Evolutionary conservation across 1,140 invertebrate genomes (phyloP).

Genomic region (Ceratosolen solmsi): DNA sequence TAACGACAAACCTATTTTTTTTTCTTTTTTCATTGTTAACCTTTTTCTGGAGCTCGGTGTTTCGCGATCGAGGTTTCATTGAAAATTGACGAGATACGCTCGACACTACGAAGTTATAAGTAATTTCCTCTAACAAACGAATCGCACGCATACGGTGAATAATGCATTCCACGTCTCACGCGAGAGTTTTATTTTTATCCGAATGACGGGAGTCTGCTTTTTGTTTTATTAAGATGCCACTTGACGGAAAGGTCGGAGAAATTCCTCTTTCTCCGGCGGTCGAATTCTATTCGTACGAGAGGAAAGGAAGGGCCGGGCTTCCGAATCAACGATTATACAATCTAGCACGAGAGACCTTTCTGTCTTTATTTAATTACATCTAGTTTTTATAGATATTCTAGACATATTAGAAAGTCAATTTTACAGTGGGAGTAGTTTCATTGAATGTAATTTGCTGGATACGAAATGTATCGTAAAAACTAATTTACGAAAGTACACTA

Average conservation of each 20-base stretch:
- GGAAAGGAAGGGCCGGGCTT: not conserved
- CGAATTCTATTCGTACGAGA: not conserved
- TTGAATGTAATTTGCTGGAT: not conserved
- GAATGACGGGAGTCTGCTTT: too few relatives aligned
- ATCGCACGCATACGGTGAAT: not conserved
- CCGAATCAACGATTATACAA: not conserved
- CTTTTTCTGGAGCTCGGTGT: too few relatives aligned
- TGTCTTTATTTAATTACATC: not conserved
- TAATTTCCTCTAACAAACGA: not conserved
- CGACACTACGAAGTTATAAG: not conserved
- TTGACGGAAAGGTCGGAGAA: too few relatives aligned
- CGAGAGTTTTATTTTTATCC: too few relatives aligned
- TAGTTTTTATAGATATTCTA: not conserved
- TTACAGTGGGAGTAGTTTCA: not conserved
- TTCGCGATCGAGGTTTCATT: not conserved
- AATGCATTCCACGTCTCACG: not conserved
- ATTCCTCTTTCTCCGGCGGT: not conserved
- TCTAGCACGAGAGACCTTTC: not conserved
- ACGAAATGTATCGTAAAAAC: not conserved
- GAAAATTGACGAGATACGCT: not conserved
- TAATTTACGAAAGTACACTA: not conserved
- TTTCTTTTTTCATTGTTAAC: too few relatives aligned
- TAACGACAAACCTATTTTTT: not conserved
- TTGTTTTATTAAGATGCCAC: too few relatives aligned
- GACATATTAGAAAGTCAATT: not conserved